phyloP scores from a whole-genome alignment of 1,140 invertebrate genomes.

The Apis laboriosa region DNA sequence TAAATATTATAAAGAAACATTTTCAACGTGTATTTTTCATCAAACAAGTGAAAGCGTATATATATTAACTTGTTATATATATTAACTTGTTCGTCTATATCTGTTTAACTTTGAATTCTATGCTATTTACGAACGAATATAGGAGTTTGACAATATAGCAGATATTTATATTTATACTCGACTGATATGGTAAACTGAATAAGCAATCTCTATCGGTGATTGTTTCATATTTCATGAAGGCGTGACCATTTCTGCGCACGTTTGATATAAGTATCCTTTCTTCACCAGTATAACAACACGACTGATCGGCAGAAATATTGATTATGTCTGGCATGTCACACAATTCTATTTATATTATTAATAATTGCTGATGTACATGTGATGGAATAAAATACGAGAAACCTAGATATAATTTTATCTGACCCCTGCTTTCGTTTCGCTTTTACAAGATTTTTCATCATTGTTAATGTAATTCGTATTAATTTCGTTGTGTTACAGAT shows the following conservation, averaged over 20 bases:
- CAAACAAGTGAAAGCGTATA: too few relatives aligned
- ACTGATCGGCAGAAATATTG: constrained; percentile 51
- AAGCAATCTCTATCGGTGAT: not conserved
- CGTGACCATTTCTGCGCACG: not conserved
- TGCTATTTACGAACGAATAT: not conserved
- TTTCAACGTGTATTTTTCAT: not conserved
- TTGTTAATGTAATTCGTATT: not conserved
- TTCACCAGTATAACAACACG: not conserved
- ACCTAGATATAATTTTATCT: constrained; percentile 11
- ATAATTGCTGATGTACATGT: constrained; percentile 29
- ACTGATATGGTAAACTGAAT: not conserved
- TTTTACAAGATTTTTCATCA: not conserved
- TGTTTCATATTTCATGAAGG: constrained; percentile 20
- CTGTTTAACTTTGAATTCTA: not conserved
- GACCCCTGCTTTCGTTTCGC: not conserved
- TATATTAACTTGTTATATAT: too few relatives aligned
- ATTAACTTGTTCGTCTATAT: not conserved
- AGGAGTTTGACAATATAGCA: not conserved
- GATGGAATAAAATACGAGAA: not conserved
- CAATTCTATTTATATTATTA: constrained; percentile 56
- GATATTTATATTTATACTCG: not conserved
- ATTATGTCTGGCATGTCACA: constrained; percentile 12
- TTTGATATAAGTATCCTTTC: not conserved
- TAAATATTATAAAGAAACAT: constrained; percentile 52
- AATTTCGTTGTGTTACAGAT: constrained; percentile 64